phyloP scores from a whole-genome alignment of 2,113 vertebrate genomes.

The Halcyon senegalensis region DNA sequence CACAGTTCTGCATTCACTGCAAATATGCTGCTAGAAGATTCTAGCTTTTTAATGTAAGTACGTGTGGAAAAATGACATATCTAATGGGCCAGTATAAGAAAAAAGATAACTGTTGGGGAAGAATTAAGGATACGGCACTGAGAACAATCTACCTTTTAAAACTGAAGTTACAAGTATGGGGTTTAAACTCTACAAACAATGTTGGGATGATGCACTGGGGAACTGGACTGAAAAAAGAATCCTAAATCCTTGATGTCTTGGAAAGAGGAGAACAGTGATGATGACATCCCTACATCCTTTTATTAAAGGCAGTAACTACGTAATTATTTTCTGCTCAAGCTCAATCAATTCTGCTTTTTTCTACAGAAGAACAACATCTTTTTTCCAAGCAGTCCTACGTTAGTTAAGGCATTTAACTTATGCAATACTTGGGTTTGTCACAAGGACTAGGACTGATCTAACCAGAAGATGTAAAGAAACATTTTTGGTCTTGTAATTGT shows the following conservation, averaged over 20 bases:
- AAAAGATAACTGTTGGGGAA: background rate
- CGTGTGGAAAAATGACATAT: background rate
- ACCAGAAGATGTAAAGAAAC: background rate
- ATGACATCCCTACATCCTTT: background rate
- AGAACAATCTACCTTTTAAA: background rate
- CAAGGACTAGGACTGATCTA: background rate
- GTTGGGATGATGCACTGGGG: background rate
- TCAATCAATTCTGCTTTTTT: background rate
- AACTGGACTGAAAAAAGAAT: background rate
- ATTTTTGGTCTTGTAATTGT: background rate
- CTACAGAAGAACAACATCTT: background rate
- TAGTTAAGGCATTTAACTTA: background rate
- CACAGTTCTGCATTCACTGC: background rate
- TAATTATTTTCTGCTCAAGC: background rate
- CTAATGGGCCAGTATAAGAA: background rate
- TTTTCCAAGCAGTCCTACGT: background rate
- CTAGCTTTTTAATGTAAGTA: background rate
- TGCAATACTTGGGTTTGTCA: background rate
- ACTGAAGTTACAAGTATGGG: background rate
- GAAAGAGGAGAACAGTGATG: background rate
- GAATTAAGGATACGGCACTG: background rate
- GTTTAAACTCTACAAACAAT: background rate
- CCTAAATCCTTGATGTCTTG: background rate
- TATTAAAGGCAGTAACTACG: background rate
- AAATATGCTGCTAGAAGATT: background rate